Evolutionary conservation across 2,888 invertebrate genomes (phyloP).

Genomic region (Eurois occulta): DNA sequence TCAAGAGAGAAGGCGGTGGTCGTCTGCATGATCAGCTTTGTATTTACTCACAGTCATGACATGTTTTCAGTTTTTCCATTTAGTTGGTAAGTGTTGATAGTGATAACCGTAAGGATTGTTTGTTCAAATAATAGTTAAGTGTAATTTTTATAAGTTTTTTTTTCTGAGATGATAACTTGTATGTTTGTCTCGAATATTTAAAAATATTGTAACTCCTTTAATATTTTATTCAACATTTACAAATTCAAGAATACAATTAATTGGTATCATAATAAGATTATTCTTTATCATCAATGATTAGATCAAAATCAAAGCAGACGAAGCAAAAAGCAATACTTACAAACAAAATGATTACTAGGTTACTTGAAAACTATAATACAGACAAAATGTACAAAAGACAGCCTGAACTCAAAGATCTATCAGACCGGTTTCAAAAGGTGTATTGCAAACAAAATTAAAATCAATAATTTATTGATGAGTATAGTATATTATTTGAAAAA

Average conservation of each 20-base stretch:
- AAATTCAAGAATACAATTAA: slow-evolving; percentile 3
- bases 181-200: slow-evolving; percentile 46
- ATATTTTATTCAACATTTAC: slow-evolving; percentile 21
- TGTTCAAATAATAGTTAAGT: slow-evolving; percentile 51
- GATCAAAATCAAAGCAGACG: background rate
- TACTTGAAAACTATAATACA: background rate
- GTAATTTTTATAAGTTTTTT: slow-evolving; percentile 33
- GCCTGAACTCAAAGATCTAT: background rate
- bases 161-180: slow-evolving; percentile 43
- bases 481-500: slow-evolving; percentile 28
- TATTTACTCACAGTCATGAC: slow-evolving; percentile 18
- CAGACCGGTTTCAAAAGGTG: background rate
- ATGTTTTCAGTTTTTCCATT: slow-evolving; percentile 25
- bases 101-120: slow-evolving; percentile 35
- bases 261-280: background rate
- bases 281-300: background rate
- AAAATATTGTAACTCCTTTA: slow-evolving; percentile 14
- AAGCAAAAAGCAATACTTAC: background rate
- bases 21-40: background rate
- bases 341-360: background rate
- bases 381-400: no score
- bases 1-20: no score
- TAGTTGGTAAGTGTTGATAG: slow-evolving; percentile 55
- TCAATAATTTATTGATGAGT: slow-evolving; percentile 2
- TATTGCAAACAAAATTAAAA: background rate